Evolutionary conservation across 2,888 invertebrate species (phyloP), one percentile per base, ranked within the genome.

Genomic region (Marronus borbonicus): DNA sequence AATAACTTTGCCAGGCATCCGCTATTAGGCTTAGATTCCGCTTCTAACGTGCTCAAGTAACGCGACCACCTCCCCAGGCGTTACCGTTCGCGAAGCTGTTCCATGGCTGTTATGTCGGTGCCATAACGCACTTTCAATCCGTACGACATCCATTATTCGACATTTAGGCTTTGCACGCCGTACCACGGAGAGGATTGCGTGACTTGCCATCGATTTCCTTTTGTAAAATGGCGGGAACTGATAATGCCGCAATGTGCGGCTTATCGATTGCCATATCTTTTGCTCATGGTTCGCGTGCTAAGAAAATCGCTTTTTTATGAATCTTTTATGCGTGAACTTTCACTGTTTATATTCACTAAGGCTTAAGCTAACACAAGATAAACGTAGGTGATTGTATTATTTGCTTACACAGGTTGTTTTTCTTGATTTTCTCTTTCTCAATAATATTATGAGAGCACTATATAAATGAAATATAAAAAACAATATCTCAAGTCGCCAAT

Each of bases 1-100:
- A 68, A 50, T 69, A 77, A 77, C 77, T 77, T 70, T 69, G 31
- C 24, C 68, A 44, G 68, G 24, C 76, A 49, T 76, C 76, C 76
- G 66, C 76, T 76, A 28, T 76, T 68, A 68, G 68, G 28, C 58
- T 76, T 65, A 12, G 64, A 31, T 64, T 50, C 28, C 24, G 17
- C 44, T 7, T 17, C 14, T 64, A 31, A 52, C n/a, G 50, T 55
- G 36, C 55, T 52, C 2, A 31, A 55, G 70, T 44, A 44, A 44
- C 12, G 44, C 10, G 44, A 44, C 44, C 12, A 44, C 44, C 44
- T 44, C 44, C 68, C 49, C 50, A 12, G 49, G 36, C 36, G 65
- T 24, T 62, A 20, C 49, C 68, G 44, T 12, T 44, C 44, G 44
- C 44, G 12, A 8, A 7, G 44, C 44, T 12, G 44, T 44, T 44